A percentile compares a stretch with the other conserved stretches of the same genome.
Evolutionary conservation across 1,140 invertebrate species (phyloP).

Genomic region (Orchestia grillus): DNA sequence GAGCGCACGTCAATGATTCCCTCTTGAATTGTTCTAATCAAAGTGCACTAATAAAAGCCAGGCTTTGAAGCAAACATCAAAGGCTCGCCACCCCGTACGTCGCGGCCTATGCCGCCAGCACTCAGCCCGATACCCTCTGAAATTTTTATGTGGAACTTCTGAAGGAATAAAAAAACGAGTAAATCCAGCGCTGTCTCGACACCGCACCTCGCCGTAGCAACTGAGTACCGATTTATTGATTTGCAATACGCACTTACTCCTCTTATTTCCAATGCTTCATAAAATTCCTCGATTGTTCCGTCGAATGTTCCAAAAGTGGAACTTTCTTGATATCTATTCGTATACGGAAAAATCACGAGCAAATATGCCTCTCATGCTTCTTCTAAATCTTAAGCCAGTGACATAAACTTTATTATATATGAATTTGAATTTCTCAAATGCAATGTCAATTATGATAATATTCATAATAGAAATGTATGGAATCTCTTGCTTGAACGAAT

Average conservation of each 20-base stretch:
- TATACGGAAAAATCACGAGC: neutral
- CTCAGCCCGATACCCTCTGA: neutral
- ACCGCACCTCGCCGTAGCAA: neutral
- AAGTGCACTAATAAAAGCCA: constrained; percentile 20
- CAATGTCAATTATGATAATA: neutral
- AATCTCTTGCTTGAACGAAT: neutral
- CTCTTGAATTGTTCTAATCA: constrained; percentile 14
- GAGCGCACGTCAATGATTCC: neutral
- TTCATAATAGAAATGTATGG: neutral
- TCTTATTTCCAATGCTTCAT: neutral
- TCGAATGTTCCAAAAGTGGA: neutral
- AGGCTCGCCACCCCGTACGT: constrained; percentile 1
- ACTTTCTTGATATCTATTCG: neutral
- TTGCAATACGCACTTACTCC: constrained; percentile 3
- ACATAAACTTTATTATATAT: too few species aligned
- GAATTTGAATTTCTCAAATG: too few species aligned
- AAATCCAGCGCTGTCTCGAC: neutral
- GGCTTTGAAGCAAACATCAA: constrained; percentile 39
- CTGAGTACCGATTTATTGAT: constrained; percentile 25
- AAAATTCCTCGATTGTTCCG: neutral
- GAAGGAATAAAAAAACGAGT: constrained; percentile 8
- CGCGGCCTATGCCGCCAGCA: neutral
- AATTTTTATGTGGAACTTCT: constrained; percentile 33
- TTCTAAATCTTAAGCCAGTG: too few species aligned
- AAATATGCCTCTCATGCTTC: too few species aligned